Evolutionary conservation across 2,113 vertebrate genomes (phyloP), one percentile per base, ranked within the genome.

Genomic region (Felis chaus): DNA sequence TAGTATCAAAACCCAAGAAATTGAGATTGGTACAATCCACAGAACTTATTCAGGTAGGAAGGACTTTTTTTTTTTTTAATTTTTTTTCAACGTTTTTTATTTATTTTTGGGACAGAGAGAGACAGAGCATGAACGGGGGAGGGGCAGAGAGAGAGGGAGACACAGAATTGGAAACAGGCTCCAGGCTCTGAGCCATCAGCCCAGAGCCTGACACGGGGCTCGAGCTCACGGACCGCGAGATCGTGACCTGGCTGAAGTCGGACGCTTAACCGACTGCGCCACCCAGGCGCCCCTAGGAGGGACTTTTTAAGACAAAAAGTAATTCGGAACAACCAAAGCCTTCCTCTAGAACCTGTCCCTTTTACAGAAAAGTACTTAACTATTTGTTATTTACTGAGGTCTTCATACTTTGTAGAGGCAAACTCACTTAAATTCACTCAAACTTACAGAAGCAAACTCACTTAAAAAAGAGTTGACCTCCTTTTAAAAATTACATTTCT

Each of bases 21-120:
- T 10, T 48, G 7, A 50, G 61, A 19, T 23, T 31, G 21, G 41
- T 81, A 25, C 23, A 50, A 78, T 29, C 27, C 14, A 23, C 3
- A 39, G 31, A 36, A 12, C 13, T 83, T 39, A 25, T 57, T 79
- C 45, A 89, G 31, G 45, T 68, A 89, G 55, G 18, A 95, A 94
- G n/a, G 53, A 55, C 41, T 89, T 95, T 81, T 85, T 55, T 89
- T 95, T 81, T 85, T 55, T n/a, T n/a, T n/a, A n/a, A n/a, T n/a
- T n/a, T n/a, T n/a, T n/a, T n/a, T n/a, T n/a, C n/a, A n/a, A n/a
- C n/a, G n/a, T n/a, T n/a, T n/a, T n/a, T n/a, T n/a, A n/a, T n/a
- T n/a, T n/a, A n/a, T n/a, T n/a, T n/a, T n/a, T n/a, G n/a, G n/a
- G n/a, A n/a, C n/a, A n/a, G n/a, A n/a, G n/a, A n/a, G n/a, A n/a